Base-by-base conservation (phyloP, 2,888 invertebrate genomes). In the Drosophila planitibia region DNA sequence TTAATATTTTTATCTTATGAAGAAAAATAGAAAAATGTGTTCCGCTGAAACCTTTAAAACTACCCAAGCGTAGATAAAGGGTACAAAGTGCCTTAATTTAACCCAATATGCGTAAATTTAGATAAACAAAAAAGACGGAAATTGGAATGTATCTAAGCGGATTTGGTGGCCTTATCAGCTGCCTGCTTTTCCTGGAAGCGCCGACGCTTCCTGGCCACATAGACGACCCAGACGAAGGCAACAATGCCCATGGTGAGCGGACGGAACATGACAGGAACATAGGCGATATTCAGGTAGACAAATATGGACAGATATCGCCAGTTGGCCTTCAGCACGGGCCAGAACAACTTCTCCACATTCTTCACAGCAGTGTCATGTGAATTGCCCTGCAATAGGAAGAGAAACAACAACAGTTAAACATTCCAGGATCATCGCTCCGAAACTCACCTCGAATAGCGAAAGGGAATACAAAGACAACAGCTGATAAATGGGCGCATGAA, bases 221-320 rank as follows among this genome's bases (percentile, higher is more conserved):
- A 97, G 91, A 97, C 95, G 2, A 96, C 95, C 97, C 97, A 97
- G 82, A 96, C 95, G 90, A 97, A 96, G 54, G 96, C 96, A 69
- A 97, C 95, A n/a, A 97, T 85, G 91, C 96, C 97, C 92, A 95
- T 95, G 70, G 96, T 95, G 16, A 97, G 93, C n/a, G 97, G 96
- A 82, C 97, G 94, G 63, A 97, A 93, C 95, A 97, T 95, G 68
- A 97, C 96, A 28, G 97, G 97, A 7, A 97, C 95, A 85, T 96
- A 95, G 75, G 95, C 95, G 78, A 97, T 94, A 91, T 97, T 97
- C 28, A 97, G 93, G 70, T 96, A 95, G 83, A 97, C 97, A 86
- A 97, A 94, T 12, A 97, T 76, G 0, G 97, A 96, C 51, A 97
- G 93, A 94, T 96, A 97, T 91, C 96, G 96, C 95, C 96, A 96